Conservation (phyloP, 2,888 invertebrate species). For the Lapara coniferarum region DNA sequence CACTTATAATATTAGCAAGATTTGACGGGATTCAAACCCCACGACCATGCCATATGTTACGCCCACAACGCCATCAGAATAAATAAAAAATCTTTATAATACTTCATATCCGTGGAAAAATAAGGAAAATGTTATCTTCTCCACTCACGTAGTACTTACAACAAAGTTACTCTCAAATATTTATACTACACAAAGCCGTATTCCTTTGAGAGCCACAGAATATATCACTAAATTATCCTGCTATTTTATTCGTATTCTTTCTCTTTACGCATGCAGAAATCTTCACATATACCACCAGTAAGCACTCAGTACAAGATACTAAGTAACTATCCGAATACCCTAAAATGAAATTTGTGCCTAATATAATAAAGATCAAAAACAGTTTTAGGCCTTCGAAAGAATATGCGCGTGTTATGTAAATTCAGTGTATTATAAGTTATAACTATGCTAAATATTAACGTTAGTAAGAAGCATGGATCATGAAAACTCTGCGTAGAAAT, state of each 20-base stretch:
- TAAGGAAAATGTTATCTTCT: conserved; percentile 20
- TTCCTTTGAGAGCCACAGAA: neutral
- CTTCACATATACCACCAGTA: neutral
- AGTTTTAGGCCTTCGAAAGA: no score
- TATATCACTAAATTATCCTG: conserved; percentile 21
- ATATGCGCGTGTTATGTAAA: no score
- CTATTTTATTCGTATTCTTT: conserved; percentile 4
- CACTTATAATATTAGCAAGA: no score
- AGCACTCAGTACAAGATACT: neutral
- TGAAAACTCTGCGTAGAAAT: no score
- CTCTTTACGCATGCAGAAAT: neutral
- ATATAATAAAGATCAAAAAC: neutral
- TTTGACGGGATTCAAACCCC: no score
- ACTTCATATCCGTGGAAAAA: neutral
- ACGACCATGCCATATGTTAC: no score
- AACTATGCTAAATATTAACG: no score
- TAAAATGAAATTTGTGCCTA: neutral
- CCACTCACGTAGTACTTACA: conserved; percentile 15
- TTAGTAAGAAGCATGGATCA: no score
- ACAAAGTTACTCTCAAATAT: conserved; percentile 12
- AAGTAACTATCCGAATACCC: neutral
- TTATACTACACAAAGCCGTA: conserved; percentile 8
- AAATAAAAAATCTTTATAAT: neutral
- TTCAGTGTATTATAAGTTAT: no score
- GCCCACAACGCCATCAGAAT: neutral